Conservation (phyloP, 2,113 vertebrate species). For the Cardinalis cardinalis region DNA sequence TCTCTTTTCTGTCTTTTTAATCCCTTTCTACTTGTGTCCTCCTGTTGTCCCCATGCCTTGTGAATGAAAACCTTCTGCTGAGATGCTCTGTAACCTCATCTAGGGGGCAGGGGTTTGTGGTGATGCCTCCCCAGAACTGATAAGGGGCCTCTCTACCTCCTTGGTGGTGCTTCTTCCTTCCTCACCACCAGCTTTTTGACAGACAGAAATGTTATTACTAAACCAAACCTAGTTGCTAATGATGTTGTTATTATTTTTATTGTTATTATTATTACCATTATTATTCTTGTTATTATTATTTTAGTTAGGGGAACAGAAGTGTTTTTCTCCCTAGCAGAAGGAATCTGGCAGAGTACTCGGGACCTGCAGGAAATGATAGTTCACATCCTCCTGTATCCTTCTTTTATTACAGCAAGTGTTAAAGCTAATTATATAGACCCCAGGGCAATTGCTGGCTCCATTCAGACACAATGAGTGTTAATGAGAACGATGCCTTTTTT, state of each 20-base stretch:
- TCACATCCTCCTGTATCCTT: not conserved
- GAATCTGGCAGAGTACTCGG: not conserved
- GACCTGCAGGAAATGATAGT: not conserved
- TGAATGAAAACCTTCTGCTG: not conserved
- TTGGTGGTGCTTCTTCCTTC: too few species aligned
- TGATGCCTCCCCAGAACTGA: not conserved
- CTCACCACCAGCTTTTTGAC: not conserved
- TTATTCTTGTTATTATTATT: not conserved
- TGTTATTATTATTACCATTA: not conserved
- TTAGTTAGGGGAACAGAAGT: not conserved
- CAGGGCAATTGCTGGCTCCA: not conserved
- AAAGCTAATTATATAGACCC: not conserved
- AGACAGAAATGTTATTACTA: too few species aligned
- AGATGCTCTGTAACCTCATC: accelerated
- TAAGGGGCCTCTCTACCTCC: not conserved
- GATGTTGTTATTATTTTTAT: accelerated
- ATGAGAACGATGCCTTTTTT: not conserved
- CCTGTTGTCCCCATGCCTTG: not conserved
- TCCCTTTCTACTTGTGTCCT: not conserved
- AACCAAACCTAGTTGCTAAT: not conserved
- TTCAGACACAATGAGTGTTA: not conserved
- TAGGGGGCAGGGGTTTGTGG: accelerated
- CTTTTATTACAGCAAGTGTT: not conserved
- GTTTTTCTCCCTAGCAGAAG: not conserved
- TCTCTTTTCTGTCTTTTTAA: not conserved